These are phyloP conservation scores for Paratilapia polleni DNA, from an alignment of 2,113 vertebrate species.

Conservation along the genomic window DNA sequence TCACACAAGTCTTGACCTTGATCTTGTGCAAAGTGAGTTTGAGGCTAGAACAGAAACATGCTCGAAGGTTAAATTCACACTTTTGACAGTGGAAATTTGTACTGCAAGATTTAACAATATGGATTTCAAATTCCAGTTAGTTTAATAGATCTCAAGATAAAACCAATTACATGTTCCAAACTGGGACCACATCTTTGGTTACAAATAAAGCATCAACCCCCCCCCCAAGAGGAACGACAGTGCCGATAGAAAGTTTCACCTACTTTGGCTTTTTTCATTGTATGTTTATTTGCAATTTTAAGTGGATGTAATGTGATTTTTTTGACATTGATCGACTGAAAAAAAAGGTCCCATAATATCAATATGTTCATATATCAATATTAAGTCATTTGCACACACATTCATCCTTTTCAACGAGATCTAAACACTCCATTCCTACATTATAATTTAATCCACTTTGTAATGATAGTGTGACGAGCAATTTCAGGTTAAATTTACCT, in stretches of 20 bases:
- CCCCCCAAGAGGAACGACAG: conserved; percentile 38
- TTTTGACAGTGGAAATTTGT: conserved; percentile 43
- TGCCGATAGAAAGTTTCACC: conserved; percentile 44
- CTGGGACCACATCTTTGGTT: conserved; percentile 76
- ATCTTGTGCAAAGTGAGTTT: conserved; percentile 35
- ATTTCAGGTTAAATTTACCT: not conserved
- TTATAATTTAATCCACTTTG: not conserved
- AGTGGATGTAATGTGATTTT: not conserved
- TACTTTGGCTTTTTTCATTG: conserved; percentile 20
- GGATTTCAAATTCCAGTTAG: conserved; percentile 36
- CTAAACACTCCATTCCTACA: not conserved
- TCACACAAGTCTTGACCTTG: not conserved
- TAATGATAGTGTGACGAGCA: not conserved
- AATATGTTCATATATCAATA: not conserved
- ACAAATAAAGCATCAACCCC: conserved; percentile 70
- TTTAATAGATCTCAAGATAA: conserved; percentile 65
- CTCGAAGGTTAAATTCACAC: conserved; percentile 39
- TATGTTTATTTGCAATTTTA: conserved; percentile 27
- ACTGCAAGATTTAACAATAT: conserved; percentile 44
- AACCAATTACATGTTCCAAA: conserved; percentile 66
- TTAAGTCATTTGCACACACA: not conserved
- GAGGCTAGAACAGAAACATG: conserved; percentile 59
- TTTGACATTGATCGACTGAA: conserved; percentile 24
- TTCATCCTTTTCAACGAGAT: not conserved
- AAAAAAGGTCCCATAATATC: not conserved